phyloP scores from a whole-genome alignment of 2,797 vertebrate species.

The Sebastiscus tertius region DNA sequence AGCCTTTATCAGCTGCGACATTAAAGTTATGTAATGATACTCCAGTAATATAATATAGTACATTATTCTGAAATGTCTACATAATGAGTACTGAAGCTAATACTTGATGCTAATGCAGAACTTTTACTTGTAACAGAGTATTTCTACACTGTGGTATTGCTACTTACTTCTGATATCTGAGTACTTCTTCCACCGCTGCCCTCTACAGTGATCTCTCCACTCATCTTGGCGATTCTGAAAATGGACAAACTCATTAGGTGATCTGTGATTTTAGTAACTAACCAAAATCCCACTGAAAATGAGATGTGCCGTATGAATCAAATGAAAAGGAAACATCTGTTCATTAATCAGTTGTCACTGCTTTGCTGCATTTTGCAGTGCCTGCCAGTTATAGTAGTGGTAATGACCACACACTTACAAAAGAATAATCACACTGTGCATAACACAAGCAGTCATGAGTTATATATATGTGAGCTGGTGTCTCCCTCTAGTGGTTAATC shows the following conservation, averaged over 20 bases:
- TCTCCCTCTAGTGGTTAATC: conserved; percentile 54
- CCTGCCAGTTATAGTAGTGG: neutral
- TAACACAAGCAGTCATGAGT: neutral
- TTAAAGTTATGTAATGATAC: too few relatives aligned
- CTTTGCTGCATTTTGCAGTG: too few relatives aligned
- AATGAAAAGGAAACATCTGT: neutral
- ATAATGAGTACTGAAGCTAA: neutral
- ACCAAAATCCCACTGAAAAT: neutral
- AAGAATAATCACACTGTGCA: neutral
- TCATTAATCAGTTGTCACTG: neutral
- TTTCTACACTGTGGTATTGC: neutral
- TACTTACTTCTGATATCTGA: neutral
- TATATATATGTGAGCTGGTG: neutral
- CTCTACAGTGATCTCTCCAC: neutral
- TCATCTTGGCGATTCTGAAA: neutral
- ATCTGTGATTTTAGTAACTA: neutral
- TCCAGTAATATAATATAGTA: neutral
- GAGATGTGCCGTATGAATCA: neutral
- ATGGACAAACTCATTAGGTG: neutral
- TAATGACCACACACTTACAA: neutral
- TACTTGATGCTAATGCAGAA: neutral
- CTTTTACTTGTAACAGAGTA: neutral
- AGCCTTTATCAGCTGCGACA: too few relatives aligned
- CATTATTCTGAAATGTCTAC: neutral
- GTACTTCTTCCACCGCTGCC: neutral